Conservation (phyloP, 2,113 vertebrate genomes). For the Microcebus jonahi region DNA sequence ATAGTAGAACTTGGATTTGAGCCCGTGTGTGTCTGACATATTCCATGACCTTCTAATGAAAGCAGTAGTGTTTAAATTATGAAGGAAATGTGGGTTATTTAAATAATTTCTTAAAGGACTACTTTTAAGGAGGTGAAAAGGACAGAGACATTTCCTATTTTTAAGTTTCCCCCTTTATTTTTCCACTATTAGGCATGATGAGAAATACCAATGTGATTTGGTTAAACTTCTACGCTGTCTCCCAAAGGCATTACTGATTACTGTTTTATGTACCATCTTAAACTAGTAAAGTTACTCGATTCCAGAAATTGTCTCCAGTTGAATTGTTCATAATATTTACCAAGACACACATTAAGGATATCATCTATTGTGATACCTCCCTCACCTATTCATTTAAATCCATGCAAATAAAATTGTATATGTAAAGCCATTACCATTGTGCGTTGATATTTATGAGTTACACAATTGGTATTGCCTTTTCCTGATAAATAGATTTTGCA, state of each 20-base stretch:
- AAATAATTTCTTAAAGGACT: not conserved
- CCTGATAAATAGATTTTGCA: conserved; percentile 30
- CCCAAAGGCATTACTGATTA: not conserved
- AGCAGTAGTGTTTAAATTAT: not conserved
- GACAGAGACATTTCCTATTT: not conserved
- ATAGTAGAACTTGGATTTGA: not conserved
- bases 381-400: conserved; percentile 35
- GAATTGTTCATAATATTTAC: not conserved
- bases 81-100: not conserved
- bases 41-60: not conserved
- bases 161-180: not conserved
- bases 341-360: not conserved
- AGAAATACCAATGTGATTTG: not conserved
- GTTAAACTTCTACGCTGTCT: not conserved
- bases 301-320: not conserved
- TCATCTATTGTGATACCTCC: not conserved
- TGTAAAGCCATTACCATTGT: not conserved
- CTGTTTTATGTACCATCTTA: not conserved
- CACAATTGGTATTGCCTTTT: not conserved
- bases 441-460: not conserved
- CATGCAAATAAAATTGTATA: conserved; percentile 24
- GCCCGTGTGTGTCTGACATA: not conserved
- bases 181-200: not conserved
- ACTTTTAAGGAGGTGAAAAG: not conserved
- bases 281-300: conserved; percentile 15